Evolutionary conservation across 2,888 invertebrate genomes (phyloP), one percentile per base, ranked within the genome.

Genomic region (Mythimna ferrago): DNA sequence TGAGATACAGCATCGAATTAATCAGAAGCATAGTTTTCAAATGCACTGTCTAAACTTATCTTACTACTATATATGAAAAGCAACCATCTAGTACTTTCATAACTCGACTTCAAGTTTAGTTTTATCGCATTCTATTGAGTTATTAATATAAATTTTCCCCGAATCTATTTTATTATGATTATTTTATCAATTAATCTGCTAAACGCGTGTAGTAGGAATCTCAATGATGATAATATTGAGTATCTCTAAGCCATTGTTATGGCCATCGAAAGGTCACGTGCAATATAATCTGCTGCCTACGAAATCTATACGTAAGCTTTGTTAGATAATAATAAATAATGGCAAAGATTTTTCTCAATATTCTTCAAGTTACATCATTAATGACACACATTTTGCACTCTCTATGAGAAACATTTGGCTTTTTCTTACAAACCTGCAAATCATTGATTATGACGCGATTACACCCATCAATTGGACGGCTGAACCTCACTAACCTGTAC

Each of bases 401-500:
- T 65, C 70, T 79, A 73, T 84, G 78, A 76, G 84, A 84, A 85
- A 53, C 71, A 60, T 69, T 70, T 78, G 81, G 76, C 81, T 81
- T 82, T 84, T 82, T 57, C 73, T 38, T 57, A 63, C 64, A 71
- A 69, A 76, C 67, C 61, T 62, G 75, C 81, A 71, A 76, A 76
- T 79, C 66, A 78, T 81, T 79, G 79, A 73, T 76, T 51, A 72
- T 66, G 70, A 61, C 70, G 66, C 69, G 53, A 77, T 71, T 66
- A 66, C 69, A 78, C 66, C 53, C 70, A 70, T 77, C 76, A 54
- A 71, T 60, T 80, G 69, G 63, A 53, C 73, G 54, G 65, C 51
- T 68, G 63, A 56, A 54, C 41, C 56, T 71, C 76, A 53, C 63
- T 58, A 63, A 77, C 71, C 73, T 71, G 62, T 78, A 67, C 72